These are phyloP conservation scores for Malurus alboscapulatus DNA, from an alignment of 2,113 vertebrate species.

Conservation along the genomic window DNA sequence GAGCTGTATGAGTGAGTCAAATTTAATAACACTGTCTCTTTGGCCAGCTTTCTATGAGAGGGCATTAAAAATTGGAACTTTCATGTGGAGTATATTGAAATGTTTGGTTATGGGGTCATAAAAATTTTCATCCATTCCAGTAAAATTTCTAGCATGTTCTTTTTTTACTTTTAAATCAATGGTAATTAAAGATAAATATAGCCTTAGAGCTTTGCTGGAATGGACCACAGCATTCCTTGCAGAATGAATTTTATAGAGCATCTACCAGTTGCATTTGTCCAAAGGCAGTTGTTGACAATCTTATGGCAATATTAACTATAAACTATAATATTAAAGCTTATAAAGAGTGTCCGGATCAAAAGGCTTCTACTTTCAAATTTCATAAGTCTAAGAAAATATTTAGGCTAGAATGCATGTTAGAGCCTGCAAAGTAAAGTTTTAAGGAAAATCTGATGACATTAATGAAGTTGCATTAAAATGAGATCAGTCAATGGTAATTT, in stretches of 20 bases:
- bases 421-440: not conserved
- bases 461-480: not conserved
- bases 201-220: not conserved
- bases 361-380: not conserved
- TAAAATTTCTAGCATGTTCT: not conserved
- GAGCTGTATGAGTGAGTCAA: not conserved
- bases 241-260: not conserved
- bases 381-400: not conserved
- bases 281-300: not conserved
- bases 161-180: not conserved
- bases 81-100: not conserved
- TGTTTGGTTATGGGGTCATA: not conserved
- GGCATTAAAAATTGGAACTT: not conserved
- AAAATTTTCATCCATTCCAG: not conserved
- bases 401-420: not conserved
- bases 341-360: not conserved
- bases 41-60: not conserved
- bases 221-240: accelerated
- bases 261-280: not conserved
- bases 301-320: not conserved
- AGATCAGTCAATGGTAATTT: not conserved
- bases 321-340: not conserved
- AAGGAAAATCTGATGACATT: not conserved
- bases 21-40: not conserved
- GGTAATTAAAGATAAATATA: not conserved